Base-by-base conservation (phyloP, 2,888 invertebrate genomes). In the Apotomis betuletana region DNA sequence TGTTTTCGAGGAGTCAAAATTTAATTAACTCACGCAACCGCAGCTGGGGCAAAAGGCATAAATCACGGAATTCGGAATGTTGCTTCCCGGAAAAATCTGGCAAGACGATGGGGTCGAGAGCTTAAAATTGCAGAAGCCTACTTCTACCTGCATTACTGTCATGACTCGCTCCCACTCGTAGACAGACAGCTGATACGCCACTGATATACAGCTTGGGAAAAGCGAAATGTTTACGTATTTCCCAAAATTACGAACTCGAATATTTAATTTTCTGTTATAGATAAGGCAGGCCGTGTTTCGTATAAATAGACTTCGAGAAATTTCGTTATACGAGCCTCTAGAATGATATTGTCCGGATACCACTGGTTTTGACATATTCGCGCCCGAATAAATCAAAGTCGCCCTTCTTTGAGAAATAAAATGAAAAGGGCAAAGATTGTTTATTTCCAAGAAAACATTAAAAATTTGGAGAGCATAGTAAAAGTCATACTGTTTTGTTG, bases 31-130 rank as follows among this genome's bases (percentile, higher is more conserved):
- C 49, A 61, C 13, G 54, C 59, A 64, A 70, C 55, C 49, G 38
- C 38, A 65, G 41, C 51, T 5, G 13, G 8, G 38, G 6, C 12
- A 49, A 62, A 10, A 36, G 4, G 41, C 38, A 55, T 51, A 58
- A 58, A 67, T 61, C 49, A 67, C 10, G 13, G 51, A 57, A 57
- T 57, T 49, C 67, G 51, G 61, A 61, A 61, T 62, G 61, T 67
- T 10, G 55, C 15, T 51, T 5, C 27, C 9, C 8, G n/a, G 60
- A 65, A 70, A 65, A 65, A 60, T 52, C 27, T 38, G 54, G 15
- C 27, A 54, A 58, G 52, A 36, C 51, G 27, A 46, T 52, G 36
- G 8, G 15, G 51, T 52, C 44, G 36, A 4, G 15, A 52, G 49
- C 60, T 59, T 58, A 55, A 57, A 61, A 67, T 71, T 61, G 51